Conservation (phyloP, 2,888 invertebrate genomes). For the Hydriomena furcata region DNA sequence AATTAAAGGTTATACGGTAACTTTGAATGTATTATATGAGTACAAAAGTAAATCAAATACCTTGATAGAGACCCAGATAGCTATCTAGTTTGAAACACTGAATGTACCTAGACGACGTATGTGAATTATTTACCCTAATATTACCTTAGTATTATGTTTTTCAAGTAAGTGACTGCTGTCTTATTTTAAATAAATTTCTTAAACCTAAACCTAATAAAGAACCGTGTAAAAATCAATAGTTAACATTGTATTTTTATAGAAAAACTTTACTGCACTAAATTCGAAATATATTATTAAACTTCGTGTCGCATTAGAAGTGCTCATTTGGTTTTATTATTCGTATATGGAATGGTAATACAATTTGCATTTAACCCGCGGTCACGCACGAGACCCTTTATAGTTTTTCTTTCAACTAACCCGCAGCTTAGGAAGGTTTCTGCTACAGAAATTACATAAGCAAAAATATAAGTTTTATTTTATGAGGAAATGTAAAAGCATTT, state of each 20-base stretch:
- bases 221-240: not conserved
- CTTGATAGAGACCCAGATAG: no score
- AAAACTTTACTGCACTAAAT: slow-evolving; percentile 13
- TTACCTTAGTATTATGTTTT: no score
- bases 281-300: slow-evolving; percentile 64
- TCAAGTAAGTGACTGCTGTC: no score
- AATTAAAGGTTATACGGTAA: no score
- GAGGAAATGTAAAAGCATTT: no score
- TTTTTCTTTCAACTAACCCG: slow-evolving; percentile 18
- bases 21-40: no score
- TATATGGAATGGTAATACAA: slow-evolving; percentile 78
- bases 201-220: no score
- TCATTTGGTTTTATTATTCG: slow-evolving; percentile 82
- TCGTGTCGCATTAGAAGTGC: slow-evolving; percentile 80
- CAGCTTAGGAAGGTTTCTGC: not conserved
- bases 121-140: no score
- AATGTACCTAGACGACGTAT: no score
- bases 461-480: not conserved
- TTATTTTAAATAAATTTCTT: no score
- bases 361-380: slow-evolving; percentile 78
- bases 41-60: no score
- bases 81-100: no score
- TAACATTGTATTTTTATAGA: slow-evolving; percentile 11
- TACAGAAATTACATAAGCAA: not conserved
- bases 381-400: slow-evolving; percentile 71